phyloP scores from a whole-genome alignment of 2,888 invertebrate species.

The Geophilus truncorum region DNA sequence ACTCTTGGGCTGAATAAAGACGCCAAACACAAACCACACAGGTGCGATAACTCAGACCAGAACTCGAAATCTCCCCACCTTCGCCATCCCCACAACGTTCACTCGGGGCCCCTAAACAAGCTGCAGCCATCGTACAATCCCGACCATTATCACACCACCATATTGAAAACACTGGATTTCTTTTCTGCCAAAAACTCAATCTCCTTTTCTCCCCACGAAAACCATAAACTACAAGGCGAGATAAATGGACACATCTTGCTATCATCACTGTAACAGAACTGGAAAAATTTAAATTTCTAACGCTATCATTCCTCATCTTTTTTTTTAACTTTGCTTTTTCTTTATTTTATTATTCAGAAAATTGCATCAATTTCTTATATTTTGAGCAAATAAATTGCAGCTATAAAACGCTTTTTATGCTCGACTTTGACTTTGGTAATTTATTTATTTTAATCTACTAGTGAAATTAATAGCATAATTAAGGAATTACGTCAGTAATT shows the following conservation, averaged over 20 bases:
- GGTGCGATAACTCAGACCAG: conserved; percentile 27
- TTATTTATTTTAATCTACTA: neutral
- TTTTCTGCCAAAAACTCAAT: conserved; percentile 14
- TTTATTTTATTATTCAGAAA: neutral
- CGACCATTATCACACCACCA: conserved; percentile 19
- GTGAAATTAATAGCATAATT: neutral
- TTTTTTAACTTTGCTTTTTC: neutral
- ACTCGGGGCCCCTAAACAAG: conserved; percentile 25
- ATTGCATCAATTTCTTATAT: neutral
- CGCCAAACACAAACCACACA: conserved; percentile 27
- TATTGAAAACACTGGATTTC: conserved; percentile 27
- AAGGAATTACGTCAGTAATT: neutral
- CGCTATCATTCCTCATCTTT: neutral
- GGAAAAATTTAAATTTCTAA: conserved; percentile 1
- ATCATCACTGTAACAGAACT: neutral
- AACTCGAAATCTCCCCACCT: conserved; percentile 21
- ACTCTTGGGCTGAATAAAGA: conserved; percentile 25
- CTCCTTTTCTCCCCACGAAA: neutral
- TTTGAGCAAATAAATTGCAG: neutral
- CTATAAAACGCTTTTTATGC: neutral
- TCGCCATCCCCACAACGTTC: conserved; percentile 24
- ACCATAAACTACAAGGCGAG: neutral
- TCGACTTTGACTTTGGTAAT: neutral
- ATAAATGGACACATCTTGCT: conserved; percentile 25
- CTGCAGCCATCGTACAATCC: conserved; percentile 15